Percentiles rank a stretch among this genome's conserved stretches.
Evolutionary conservation across 2,888 invertebrate species (phyloP).

Genomic region (Poecilus cupreus): DNA sequence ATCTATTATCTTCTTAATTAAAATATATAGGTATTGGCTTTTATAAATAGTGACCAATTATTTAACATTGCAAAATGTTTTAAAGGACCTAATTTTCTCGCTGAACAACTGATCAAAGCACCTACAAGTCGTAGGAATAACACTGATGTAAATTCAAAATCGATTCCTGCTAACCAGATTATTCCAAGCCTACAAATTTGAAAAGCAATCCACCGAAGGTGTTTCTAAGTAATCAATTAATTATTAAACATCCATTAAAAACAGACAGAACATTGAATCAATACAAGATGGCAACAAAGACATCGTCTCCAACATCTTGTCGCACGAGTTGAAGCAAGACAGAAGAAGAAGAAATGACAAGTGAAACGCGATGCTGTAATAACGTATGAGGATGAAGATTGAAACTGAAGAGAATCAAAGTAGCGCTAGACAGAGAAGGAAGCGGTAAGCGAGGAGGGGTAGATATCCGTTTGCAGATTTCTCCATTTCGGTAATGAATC

Average conservation of each 20-base stretch:
- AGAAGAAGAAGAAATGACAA: slow-evolving; percentile 25
- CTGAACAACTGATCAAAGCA: too few relatives aligned
- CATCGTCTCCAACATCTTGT: background rate
- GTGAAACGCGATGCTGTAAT: slow-evolving; percentile 27
- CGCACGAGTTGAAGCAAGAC: background rate
- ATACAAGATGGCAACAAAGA: background rate
- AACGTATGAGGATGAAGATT: slow-evolving; percentile 10
- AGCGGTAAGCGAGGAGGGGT: background rate
- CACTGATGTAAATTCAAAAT: background rate
- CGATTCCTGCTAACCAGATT: background rate
- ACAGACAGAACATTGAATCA: background rate
- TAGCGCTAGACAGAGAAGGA: background rate
- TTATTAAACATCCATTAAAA: background rate
- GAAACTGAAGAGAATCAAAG: background rate
- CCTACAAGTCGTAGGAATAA: too few relatives aligned
- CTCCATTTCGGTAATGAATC: slow-evolving; percentile 56
- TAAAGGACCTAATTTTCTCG: too few relatives aligned
- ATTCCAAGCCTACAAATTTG: background rate
- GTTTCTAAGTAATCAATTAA: background rate
- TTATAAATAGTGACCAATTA: too few relatives aligned
- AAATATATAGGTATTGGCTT: too few relatives aligned
- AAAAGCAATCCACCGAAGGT: too few relatives aligned
- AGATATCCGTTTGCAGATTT: slow-evolving; percentile 38
- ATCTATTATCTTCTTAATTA: too few relatives aligned
- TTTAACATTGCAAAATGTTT: too few relatives aligned